Percentiles rank a stretch among this genome's conserved stretches.
Conservation (phyloP, 2,888 invertebrate genomes). For the Meiosimyza decipiens region DNA sequence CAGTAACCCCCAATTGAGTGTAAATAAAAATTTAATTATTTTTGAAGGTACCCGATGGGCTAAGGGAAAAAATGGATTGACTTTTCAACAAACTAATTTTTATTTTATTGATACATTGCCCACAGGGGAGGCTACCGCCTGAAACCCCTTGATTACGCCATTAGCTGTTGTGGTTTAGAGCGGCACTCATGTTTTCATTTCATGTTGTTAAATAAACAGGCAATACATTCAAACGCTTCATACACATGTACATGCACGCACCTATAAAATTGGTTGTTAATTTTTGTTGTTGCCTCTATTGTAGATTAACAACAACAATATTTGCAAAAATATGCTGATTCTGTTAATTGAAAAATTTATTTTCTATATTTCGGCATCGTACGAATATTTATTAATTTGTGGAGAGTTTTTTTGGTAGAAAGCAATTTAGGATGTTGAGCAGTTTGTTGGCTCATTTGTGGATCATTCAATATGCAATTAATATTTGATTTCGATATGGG, state of each 20-base stretch:
- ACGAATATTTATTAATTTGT: slow-evolving; percentile 25
- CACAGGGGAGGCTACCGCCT: too few species aligned
- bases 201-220: slow-evolving; percentile 3
- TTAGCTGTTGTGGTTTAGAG: slow-evolving; percentile 1
- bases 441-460: slow-evolving; percentile 27
- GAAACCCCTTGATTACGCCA: too few species aligned
- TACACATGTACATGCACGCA: slow-evolving; percentile 33
- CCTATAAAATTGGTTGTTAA: slow-evolving; percentile 52
- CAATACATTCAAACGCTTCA: slow-evolving; percentile 1
- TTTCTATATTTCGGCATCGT: slow-evolving; percentile 42
- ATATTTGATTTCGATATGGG: slow-evolving; percentile 4
- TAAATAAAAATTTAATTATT: too few species aligned
- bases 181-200: slow-evolving; percentile 23
- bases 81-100: too few species aligned
- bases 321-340: slow-evolving; percentile 47
- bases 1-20: too few species aligned
- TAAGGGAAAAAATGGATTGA: too few species aligned
- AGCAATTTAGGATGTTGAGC: slow-evolving; percentile 21
- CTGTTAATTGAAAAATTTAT: slow-evolving; percentile 45
- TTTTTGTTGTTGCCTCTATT: slow-evolving; percentile 40
- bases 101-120: too few species aligned
- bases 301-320: slow-evolving; percentile 16
- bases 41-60: too few species aligned
- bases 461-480: slow-evolving; percentile 36
- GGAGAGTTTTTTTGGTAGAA: slow-evolving; percentile 10